Evolutionary conservation across 1,140 invertebrate genomes (phyloP), one percentile per base, ranked within the genome.

Genomic region (Drusus annulatus): DNA sequence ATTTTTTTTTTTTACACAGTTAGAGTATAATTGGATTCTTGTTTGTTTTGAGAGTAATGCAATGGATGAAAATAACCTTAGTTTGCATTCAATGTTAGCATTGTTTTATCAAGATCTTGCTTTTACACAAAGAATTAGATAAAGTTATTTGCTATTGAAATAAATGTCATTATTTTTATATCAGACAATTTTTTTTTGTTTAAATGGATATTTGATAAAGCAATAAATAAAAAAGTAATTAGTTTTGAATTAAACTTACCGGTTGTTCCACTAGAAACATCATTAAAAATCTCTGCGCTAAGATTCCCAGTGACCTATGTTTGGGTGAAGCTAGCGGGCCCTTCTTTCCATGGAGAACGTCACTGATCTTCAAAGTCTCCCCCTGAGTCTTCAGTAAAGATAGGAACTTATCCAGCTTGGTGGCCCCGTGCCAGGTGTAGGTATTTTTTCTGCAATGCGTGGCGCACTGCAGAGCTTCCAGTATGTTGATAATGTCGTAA

Each of bases 401-500:
- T 54, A 90, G 84, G 84, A 90, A 90, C 5, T 87, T 85, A 83
- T 90, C 87, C 76, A 90, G 82, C 84, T 88, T 86, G 84, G 88
- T 84, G 16, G 86, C 87, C 69, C 91, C 92, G 87, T 91, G 90
- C 92, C 92, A 93, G 10, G 89, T 84, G 84, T 93, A 93, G 52
- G 90, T 91, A 85, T 93, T 92, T 85, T 92, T 93, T 50, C 90
- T 89, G 84, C 91, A 90, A 81, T 92, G 90, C 13, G 91, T 91
- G 25, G 94, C 92, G 88, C 94, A 93, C 84, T 94, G 91, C 83
- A 94, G 90, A 85, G 93, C 93, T 85, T 94, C 94, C 65, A 94
- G 86, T 65, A 95, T 93, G 88, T 94, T 95, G 50, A 95, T 93
- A 78, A 95, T 95, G 84, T 95, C 94, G 88, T 95, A 95, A 86